Evolutionary conservation across 2,888 invertebrate species (phyloP), one percentile per base, ranked within the genome.

Genomic region (Chaitophorus viminalis): DNA sequence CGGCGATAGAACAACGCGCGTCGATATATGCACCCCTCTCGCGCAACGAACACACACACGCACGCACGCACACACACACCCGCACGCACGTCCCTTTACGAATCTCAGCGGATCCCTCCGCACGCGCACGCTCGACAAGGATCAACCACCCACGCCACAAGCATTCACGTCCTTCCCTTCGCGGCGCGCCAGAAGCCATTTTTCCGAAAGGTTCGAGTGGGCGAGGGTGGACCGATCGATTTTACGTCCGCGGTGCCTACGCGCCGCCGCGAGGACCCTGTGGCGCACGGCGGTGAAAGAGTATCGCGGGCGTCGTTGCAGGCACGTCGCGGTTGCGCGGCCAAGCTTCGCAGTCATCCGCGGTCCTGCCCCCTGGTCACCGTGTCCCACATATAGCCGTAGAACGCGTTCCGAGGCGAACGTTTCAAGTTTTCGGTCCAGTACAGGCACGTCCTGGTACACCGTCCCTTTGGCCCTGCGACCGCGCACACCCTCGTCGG

Each of bases 41-140:
- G 11, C 36, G 31, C n/a, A n/a, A n/a, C 21, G 31, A 5, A 74
- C 74, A 36, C 74, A 36, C 74, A 36, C 33, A 74, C 74, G 33
- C 11, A 21, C 25, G 1, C 74, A 5, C 17, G 5, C 36, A 29
- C 74, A 29, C 36, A 18, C 82, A 31, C 52, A 72, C 60, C 8
- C 82, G 21, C 17, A 74, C n/a, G 29, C 11, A 31, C 31, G 25
- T 21, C 25, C 11, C 36, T 33, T 33, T 21, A 6, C 79, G 39
- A 25, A 79, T 79, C 79, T 60, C 36, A 29, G 79, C 60, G 33
- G 18, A 36, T 79, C 17, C n/a, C n/a, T n/a, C 9, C 68, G 65
- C 60, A n/a, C 79, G 79, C 81, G 81, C 81, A 82, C 25, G 29
- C 81, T 68, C 81, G 6, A 46, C 46, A 79, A 29, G 65, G 39